Evolutionary conservation across 2,888 invertebrate species (phyloP).

Genomic region (Deilephila porcellus): DNA sequence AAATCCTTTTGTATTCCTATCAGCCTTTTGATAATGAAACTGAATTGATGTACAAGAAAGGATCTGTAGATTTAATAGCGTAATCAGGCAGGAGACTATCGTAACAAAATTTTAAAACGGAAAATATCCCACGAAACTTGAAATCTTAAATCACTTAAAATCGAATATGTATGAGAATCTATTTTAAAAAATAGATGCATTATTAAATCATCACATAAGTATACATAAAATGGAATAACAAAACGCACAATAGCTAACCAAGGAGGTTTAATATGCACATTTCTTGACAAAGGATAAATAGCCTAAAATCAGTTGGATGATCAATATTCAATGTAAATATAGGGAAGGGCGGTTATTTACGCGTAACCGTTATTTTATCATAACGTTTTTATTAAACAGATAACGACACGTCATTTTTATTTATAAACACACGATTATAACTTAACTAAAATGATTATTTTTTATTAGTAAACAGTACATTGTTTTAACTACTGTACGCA

Average conservation of each 20-base stretch:
- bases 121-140: not conserved
- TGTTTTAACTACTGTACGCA: too few species aligned
- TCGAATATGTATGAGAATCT: not conserved
- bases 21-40: too few species aligned
- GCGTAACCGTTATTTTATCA: conserved; percentile 21
- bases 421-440: not conserved
- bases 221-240: conserved; percentile 11
- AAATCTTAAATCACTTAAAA: not conserved
- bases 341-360: conserved; percentile 1
- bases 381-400: conserved; percentile 7
- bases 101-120: too few species aligned
- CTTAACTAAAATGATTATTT: too few species aligned
- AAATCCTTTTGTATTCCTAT: too few species aligned
- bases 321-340: conserved; percentile 30
- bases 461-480: too few species aligned
- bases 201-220: conserved; percentile 9
- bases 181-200: not conserved
- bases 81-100: too few species aligned
- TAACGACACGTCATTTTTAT: not conserved
- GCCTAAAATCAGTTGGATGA: conserved; percentile 28
- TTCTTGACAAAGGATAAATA: conserved; percentile 29
- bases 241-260: conserved; percentile 11
- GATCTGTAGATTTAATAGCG: too few species aligned
- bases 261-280: conserved; percentile 26
- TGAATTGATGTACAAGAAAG: too few species aligned